Base-by-base conservation (phyloP, 2,113 vertebrate species). In the Numenius arquata region DNA sequence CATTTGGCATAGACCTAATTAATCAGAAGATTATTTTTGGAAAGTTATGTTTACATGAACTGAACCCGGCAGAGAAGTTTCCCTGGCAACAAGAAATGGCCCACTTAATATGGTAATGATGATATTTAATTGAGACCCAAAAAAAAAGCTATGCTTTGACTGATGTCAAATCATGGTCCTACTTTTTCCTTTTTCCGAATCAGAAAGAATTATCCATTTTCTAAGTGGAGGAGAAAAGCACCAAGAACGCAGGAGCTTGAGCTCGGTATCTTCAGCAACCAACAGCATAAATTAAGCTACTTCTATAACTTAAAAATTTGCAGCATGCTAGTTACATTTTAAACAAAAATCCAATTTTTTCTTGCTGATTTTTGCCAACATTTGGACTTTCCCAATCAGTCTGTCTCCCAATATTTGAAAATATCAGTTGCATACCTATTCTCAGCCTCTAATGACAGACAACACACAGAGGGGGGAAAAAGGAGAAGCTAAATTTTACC, bases 51-150 rank as follows among this genome's bases (percentile, higher is more conserved):
- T 96, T 97, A 96, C 89, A 87, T 59, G 89, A 92, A 92, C 89
- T 47, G 85, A 96, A 95, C 85, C 95, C 77, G 30, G 94, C 53
- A 85, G 77, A 95, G 95, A 96, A 90, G 91, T 96, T 89, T 95
- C 96, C 96, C 29, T 95, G 89, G 96, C 82, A 97, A 97, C 96
- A 90, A 88, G 92, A 95, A 90, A 91, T 93, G 95, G 93, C 85
- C 94, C 93, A 96, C 95, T 97, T 97, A 96, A 97, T 94, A 93
- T 96, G 96, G 95, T 95, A 94, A 95, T 78, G 79, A 90, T 93
- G 94, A 68, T 90, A 94, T 95, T 93, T 96, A 95, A 94, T 89
- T 93, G 90, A 77, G 90, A 78, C 43, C 15, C 30, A 50, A 82
- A 92, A 90, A 75, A 89, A 92, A 56, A 38, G 10, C 47, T 61